A percentile compares a stretch with the other conserved stretches of the same genome.
Conservation (phyloP, 30 jellyfish, hydroid and myxozoan species). For the Aurelia sp. region DNA sequence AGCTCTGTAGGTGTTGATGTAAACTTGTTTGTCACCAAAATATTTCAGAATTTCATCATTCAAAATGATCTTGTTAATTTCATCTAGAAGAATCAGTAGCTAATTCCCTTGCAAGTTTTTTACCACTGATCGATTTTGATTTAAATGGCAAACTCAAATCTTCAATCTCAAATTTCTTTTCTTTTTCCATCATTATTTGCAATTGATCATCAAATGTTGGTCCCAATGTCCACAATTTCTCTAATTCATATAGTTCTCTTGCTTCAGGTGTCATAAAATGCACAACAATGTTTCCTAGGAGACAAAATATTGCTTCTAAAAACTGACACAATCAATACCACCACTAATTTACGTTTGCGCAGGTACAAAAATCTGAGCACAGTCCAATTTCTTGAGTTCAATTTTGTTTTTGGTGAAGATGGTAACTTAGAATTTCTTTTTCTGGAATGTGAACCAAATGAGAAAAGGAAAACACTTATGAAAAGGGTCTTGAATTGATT, state of each 20-base stretch:
- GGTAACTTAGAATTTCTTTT: too few species aligned
- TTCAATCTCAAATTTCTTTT: not conserved
- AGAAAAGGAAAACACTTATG: too few species aligned
- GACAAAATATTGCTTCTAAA: too few species aligned
- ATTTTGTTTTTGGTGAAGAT: too few species aligned
- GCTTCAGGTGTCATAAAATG: constrained; percentile 87
- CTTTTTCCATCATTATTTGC: constrained; percentile 24
- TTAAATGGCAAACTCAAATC: constrained; percentile 26
- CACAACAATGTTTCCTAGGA: constrained; percentile 62
- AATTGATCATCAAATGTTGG: constrained; percentile 74
- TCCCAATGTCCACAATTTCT: constrained; percentile 78
- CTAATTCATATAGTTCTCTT: constrained; percentile 77
- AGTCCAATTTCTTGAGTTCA: too few species aligned
- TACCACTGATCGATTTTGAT: constrained; percentile 7
- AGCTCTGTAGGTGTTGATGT: too few species aligned
- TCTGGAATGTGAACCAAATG: too few species aligned
- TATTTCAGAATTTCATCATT: not conserved
- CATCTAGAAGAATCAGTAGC: not conserved
- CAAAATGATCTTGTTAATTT: not conserved
- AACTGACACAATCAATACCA: too few species aligned
- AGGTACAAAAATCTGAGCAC: too few species aligned
- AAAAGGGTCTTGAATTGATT: too few species aligned
- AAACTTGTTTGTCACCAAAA: too few species aligned
- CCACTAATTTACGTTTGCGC: too few species aligned
- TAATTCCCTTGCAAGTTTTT: not conserved